Evolutionary conservation across 2,888 invertebrate genomes (phyloP).

Genomic region (Mellilla xanthometata): DNA sequence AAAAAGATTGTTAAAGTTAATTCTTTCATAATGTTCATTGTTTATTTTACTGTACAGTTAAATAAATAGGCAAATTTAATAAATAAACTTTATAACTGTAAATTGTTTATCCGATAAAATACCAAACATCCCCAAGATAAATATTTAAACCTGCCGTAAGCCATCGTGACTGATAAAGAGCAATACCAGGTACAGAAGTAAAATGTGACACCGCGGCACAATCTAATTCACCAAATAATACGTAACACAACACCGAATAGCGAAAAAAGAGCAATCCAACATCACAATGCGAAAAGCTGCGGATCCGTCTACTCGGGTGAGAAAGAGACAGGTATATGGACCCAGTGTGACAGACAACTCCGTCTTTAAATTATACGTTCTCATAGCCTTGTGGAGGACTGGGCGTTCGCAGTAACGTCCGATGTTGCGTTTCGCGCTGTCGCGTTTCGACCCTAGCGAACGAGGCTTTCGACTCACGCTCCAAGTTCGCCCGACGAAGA

Average conservation of each 20-base stretch:
- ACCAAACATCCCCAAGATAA: not conserved
- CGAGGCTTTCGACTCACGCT: not conserved
- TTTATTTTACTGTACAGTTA: no score
- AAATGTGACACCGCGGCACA: constrained; percentile 74
- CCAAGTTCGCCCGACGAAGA: constrained; percentile 18
- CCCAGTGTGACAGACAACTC: constrained; percentile 48
- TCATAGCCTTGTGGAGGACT: constrained; percentile 76
- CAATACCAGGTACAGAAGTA: constrained; percentile 60
- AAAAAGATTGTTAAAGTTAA: no score
- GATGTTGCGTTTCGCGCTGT: constrained; percentile 26
- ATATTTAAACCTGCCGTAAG: constrained; percentile 55
- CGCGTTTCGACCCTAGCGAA: constrained; percentile 31
- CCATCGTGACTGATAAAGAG: constrained; percentile 48
- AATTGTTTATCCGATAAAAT: not conserved
- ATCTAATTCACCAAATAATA: constrained; percentile 82
- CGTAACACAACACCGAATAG: constrained; percentile 75
- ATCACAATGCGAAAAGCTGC: constrained; percentile 61
- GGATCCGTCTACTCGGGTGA: constrained; percentile 43
- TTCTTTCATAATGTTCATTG: no score
- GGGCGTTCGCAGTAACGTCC: constrained; percentile 41
- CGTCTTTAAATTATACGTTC: constrained; percentile 83
- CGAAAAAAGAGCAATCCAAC: constrained; percentile 75
- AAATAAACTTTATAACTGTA: no score
- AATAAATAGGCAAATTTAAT: no score
- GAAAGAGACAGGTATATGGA: constrained; percentile 56